Evolutionary conservation across 2,113 vertebrate species (phyloP).

Genomic region (Rissa tridactyla): DNA sequence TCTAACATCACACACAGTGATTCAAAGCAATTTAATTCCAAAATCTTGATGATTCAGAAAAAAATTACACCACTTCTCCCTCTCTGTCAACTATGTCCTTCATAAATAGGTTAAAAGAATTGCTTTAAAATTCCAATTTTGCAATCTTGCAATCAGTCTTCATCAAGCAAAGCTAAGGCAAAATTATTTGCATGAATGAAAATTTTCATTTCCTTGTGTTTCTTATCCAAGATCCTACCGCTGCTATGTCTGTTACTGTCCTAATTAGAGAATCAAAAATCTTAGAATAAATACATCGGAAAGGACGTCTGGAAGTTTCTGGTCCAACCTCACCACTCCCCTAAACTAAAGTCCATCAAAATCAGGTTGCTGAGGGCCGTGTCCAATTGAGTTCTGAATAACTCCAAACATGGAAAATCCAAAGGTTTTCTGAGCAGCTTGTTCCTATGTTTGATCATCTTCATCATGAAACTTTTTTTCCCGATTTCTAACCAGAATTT

Average conservation of each 20-base stretch:
- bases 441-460: neutral
- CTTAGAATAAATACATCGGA: neutral
- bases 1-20: neutral
- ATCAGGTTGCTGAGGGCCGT: neutral
- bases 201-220: neutral
- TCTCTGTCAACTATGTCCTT: neutral
- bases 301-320: neutral
- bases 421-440: neutral
- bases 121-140: neutral
- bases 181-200: neutral
- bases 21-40: neutral
- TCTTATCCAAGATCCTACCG: neutral
- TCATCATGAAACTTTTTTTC: accelerated
- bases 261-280: neutral
- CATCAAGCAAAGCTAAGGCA: neutral
- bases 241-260: neutral
- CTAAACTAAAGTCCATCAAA: neutral
- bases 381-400: neutral
- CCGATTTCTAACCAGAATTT: neutral
- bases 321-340: accelerated
- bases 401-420: neutral
- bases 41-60: neutral
- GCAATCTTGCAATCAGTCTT: neutral
- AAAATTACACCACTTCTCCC: neutral
- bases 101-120: neutral